Evolutionary conservation across 2,888 invertebrate genomes (phyloP).

Genomic region (Lasioglossum vierecki): DNA sequence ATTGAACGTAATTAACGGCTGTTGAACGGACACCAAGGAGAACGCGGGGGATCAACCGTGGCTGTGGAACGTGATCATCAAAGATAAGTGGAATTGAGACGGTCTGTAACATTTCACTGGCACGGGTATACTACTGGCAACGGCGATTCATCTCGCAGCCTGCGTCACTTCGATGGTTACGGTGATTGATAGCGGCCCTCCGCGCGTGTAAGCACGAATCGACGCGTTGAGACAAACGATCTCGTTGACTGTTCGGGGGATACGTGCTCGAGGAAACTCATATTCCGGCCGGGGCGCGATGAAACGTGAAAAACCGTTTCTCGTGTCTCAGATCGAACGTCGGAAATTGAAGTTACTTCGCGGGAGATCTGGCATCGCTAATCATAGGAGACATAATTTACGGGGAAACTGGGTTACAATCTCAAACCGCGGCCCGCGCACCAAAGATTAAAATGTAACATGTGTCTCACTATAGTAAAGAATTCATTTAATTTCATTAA

Average conservation of each 20-base stretch:
- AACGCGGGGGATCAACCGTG: slow-evolving; percentile 25
- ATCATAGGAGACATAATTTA: not conserved
- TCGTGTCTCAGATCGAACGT: not conserved
- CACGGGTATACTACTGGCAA: slow-evolving; percentile 45
- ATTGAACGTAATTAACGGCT: slow-evolving; percentile 32
- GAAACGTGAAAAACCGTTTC: slow-evolving; percentile 18
- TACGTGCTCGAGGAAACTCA: not conserved
- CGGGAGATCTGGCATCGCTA: not conserved
- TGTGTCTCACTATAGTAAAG: too few relatives aligned
- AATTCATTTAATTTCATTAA: too few relatives aligned
- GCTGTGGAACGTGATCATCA: slow-evolving; percentile 45
- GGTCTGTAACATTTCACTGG: slow-evolving; percentile 46
- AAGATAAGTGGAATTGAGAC: slow-evolving; percentile 65
- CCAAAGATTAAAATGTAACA: not conserved
- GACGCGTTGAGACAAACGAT: slow-evolving; percentile 49
- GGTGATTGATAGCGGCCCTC: slow-evolving; percentile 60
- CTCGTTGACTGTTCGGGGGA: slow-evolving; percentile 28
- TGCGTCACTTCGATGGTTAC: slow-evolving; percentile 64
- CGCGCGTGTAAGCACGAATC: slow-evolving; percentile 47
- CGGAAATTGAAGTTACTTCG: slow-evolving; percentile 6
- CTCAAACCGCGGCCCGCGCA: not conserved
- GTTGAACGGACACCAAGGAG: not conserved
- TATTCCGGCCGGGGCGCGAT: not conserved
- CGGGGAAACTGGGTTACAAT: not conserved
- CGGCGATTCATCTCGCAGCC: slow-evolving; percentile 57